Evolutionary conservation across 2,888 invertebrate species (phyloP).

Genomic region (Brachyptera risi): DNA sequence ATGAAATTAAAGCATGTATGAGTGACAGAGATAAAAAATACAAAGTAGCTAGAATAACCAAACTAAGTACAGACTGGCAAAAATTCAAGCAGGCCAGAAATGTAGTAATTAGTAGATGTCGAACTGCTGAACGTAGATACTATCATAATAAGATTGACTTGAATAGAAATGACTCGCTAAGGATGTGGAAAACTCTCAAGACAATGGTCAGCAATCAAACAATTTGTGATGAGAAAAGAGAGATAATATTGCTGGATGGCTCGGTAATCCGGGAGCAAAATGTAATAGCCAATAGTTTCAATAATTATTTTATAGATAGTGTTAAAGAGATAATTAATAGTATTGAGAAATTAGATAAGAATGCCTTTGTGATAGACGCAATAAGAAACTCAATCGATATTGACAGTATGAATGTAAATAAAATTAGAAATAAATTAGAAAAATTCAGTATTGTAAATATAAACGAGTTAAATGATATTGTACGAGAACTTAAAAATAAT

Average conservation of each 20-base stretch:
- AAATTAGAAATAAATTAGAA: neutral
- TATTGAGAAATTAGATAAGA: neutral
- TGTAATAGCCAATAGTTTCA: neutral
- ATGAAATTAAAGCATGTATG: neutral
- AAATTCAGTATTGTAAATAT: neutral
- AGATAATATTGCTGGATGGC: neutral
- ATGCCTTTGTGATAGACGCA: neutral
- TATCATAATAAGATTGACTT: slow-evolving; percentile 5
- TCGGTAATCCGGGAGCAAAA: neutral
- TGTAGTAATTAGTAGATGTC: neutral
- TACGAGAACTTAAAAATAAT: neutral
- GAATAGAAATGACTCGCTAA: neutral
- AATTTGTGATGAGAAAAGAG: neutral
- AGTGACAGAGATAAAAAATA: neutral
- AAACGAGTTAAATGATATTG: neutral
- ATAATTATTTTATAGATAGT: slow-evolving; percentile 1
- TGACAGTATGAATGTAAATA: neutral
- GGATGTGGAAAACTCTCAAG: slow-evolving; percentile 1
- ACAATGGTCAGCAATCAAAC: neutral
- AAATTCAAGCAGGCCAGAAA: neutral
- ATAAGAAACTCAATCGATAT: neutral
- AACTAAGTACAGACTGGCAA: neutral
- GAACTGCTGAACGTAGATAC: no score
- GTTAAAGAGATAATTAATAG: neutral
- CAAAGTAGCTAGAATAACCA: neutral